Conservation (phyloP, 2,888 invertebrate genomes). For the Gymnoscelis rufifasciata region DNA sequence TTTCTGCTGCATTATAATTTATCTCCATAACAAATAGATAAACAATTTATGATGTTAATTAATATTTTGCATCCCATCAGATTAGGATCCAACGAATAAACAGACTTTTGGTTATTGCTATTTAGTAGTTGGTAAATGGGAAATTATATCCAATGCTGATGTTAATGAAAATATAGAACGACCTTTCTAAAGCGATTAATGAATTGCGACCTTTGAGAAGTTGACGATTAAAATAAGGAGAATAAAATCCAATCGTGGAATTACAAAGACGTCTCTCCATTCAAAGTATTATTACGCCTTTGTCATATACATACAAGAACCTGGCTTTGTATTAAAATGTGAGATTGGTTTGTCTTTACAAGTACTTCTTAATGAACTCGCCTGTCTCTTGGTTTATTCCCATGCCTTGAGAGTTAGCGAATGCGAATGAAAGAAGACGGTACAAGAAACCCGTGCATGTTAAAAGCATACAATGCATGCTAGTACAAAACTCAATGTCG, state of each 20-base stretch:
- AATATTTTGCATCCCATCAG: too few species aligned
- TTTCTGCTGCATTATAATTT: too few species aligned
- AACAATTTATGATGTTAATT: too few species aligned
- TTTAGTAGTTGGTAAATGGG: too few species aligned
- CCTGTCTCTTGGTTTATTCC: slow-evolving; percentile 2
- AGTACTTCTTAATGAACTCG: slow-evolving; percentile 13
- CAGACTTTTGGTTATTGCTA: too few species aligned
- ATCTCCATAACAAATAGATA: too few species aligned
- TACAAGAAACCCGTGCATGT: background rate
- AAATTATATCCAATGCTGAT: background rate
- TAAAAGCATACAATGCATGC: background rate
- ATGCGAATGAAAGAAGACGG: background rate
- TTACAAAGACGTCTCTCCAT: slow-evolving; percentile 32
- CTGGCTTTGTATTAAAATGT: slow-evolving; percentile 19
- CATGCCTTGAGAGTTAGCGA: background rate
- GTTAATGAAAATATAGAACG: background rate
- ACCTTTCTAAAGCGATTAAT: slow-evolving; percentile 68
- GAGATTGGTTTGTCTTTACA: slow-evolving; percentile 17
- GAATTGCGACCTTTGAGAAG: slow-evolving; percentile 59
- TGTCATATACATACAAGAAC: slow-evolving; percentile 24
- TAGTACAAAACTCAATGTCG: background rate
- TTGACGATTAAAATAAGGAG: slow-evolving; percentile 58
- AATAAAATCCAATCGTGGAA: slow-evolving; percentile 58
- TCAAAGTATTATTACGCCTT: slow-evolving; percentile 24
- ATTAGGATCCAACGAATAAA: too few species aligned